A percentile compares a stretch with the other conserved stretches of the same genome.
Conservation (phyloP, 92 coral and sea anemone species). For the Metridium senile region DNA sequence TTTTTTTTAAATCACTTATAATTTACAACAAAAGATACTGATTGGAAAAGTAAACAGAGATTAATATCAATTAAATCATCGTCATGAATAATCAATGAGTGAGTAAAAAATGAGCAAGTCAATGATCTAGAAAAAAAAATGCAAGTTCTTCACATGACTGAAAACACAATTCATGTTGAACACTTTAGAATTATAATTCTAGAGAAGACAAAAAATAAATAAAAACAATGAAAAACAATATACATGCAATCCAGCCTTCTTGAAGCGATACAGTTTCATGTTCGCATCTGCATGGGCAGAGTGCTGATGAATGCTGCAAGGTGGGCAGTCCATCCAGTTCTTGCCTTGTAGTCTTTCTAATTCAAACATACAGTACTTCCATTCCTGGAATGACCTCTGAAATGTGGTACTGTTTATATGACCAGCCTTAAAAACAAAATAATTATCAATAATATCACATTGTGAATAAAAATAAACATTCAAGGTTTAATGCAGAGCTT, state of each 20-base stretch:
- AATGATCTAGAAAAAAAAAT: too few species aligned
- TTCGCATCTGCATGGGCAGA: conserved; percentile 57
- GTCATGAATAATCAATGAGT: too few species aligned
- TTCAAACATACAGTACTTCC: conserved; percentile 52
- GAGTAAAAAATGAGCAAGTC: too few species aligned
- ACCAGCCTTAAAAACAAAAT: not conserved
- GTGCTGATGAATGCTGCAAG: conserved; percentile 35
- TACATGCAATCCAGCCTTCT: conserved; percentile 40
- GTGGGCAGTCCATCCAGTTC: conserved; percentile 57
- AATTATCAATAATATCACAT: too few species aligned
- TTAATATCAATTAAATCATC: too few species aligned
- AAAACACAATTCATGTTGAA: too few species aligned
- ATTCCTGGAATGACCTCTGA: conserved; percentile 41
- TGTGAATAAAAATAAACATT: too few species aligned
- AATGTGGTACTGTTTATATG: not conserved
- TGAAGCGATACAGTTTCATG: conserved; percentile 56
- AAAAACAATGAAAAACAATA: not conserved
- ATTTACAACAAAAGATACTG: too few species aligned
- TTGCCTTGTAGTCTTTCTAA: conserved; percentile 26
- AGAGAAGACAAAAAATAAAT: not conserved
- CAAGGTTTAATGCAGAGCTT: too few species aligned
- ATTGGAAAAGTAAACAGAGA: too few species aligned
- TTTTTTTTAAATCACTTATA: too few species aligned
- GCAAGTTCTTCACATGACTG: not conserved
- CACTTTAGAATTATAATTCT: too few species aligned